phyloP scores from a whole-genome alignment of 1,140 invertebrate genomes.

The Mizuhopecten yessoensis region DNA sequence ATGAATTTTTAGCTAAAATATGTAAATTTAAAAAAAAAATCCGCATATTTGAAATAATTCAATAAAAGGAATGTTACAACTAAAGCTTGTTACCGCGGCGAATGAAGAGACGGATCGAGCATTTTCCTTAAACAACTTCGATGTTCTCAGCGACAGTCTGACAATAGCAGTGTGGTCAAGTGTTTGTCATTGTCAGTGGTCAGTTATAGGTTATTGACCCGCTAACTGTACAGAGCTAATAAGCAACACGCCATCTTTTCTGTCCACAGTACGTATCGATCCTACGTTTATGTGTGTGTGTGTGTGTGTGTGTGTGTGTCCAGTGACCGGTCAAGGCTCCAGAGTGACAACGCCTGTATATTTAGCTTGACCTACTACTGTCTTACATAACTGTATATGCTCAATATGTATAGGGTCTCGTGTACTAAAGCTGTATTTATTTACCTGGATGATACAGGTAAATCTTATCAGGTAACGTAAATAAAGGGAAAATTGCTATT shows the following conservation, averaged over 20 bases:
- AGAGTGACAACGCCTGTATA: not conserved
- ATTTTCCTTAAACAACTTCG: too few species aligned
- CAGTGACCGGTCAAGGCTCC: not conserved
- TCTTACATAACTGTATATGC: not conserved
- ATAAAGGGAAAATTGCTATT: not conserved
- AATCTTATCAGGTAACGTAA: not conserved
- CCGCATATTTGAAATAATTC: too few species aligned
- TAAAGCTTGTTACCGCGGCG: too few species aligned
- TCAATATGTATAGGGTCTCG: not conserved
- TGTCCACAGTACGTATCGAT: not conserved
- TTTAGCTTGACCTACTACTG: not conserved
- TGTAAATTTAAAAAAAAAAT: too few species aligned
- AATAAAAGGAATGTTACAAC: too few species aligned
- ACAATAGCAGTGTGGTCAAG: not conserved
- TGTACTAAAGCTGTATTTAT: not conserved
- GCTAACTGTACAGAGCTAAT: not conserved
- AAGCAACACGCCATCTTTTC: not conserved
- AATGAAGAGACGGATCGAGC: too few species aligned
- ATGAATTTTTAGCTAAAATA: too few species aligned
- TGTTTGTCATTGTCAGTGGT: not conserved
- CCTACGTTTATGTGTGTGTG: too few species aligned
- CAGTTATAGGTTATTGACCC: conserved; percentile 10
- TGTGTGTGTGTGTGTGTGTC: too few species aligned
- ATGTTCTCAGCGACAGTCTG: too few species aligned
- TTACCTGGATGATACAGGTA: conserved; percentile 31